These are phyloP conservation scores for Fragum sueziense DNA, from an alignment of 2,888 invertebrate genomes.

Conservation along the genomic window DNA sequence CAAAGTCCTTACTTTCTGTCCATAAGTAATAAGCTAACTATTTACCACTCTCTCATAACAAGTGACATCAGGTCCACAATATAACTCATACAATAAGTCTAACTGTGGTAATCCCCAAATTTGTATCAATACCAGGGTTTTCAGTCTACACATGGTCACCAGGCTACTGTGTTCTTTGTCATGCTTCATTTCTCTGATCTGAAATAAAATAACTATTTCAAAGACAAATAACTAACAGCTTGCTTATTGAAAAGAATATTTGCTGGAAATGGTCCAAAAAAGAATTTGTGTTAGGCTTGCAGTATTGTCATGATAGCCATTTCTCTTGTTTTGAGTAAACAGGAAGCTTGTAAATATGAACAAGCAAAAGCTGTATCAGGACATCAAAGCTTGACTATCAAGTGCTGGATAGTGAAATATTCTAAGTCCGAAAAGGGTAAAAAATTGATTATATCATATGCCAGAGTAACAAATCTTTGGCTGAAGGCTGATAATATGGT, in stretches of 20 bases:
- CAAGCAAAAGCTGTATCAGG: too few relatives aligned
- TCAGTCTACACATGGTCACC: conserved; percentile 69
- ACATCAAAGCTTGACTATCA: too few relatives aligned
- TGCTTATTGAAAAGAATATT: background rate
- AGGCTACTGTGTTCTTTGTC: conserved; percentile 72
- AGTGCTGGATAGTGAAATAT: too few relatives aligned
- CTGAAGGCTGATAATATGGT: too few relatives aligned
- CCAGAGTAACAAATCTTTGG: too few relatives aligned
- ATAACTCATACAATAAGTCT: conserved; percentile 75
- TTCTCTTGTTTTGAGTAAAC: too few relatives aligned
- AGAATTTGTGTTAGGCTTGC: background rate
- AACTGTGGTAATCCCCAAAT: conserved; percentile 80
- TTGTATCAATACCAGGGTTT: conserved; percentile 71
- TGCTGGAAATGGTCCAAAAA: too few relatives aligned
- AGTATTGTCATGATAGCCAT: background rate
- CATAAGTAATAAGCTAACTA: too few relatives aligned
- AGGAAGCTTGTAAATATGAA: too few relatives aligned
- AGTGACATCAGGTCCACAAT: conserved; percentile 71
- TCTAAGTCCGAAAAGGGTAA: too few relatives aligned
- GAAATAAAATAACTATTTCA: conserved; percentile 14
- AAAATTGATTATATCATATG: too few relatives aligned
- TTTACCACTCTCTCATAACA: conserved; percentile 76
- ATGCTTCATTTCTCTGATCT: conserved; percentile 77
- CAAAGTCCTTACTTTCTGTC: too few relatives aligned
- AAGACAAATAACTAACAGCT: background rate